Conservation (phyloP, 2,888 invertebrate species). For the Aquatica leii region DNA sequence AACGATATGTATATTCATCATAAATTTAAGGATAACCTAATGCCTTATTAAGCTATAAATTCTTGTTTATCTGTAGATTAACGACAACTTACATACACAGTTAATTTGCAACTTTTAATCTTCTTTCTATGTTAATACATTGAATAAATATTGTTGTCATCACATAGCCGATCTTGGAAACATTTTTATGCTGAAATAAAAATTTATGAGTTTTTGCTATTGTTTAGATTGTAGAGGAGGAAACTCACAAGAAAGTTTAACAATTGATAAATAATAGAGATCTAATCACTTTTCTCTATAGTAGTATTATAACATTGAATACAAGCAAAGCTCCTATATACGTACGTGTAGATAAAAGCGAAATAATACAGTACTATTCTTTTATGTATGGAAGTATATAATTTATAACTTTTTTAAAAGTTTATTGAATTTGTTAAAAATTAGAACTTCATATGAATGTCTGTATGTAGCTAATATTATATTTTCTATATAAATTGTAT, state of each 20-base stretch:
- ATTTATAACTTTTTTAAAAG: neutral
- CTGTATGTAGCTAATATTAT: neutral
- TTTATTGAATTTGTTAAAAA: neutral
- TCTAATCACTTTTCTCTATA: too few species aligned
- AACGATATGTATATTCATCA: slow-evolving; percentile 8
- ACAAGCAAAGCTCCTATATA: too few species aligned
- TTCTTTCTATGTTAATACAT: slow-evolving; percentile 18
- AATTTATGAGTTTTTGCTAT: neutral
- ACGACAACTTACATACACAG: slow-evolving; percentile 16
- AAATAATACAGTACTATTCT: neutral
- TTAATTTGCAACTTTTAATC: slow-evolving; percentile 20
- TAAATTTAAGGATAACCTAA: slow-evolving; percentile 15
- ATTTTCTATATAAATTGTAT: slow-evolving; percentile 14
- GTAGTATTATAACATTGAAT: too few species aligned
- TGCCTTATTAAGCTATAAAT: slow-evolving; percentile 19
- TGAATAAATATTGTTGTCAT: slow-evolving; percentile 19
- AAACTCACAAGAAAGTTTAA: too few species aligned
- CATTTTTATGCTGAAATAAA: slow-evolving; percentile 2
- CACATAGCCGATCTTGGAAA: slow-evolving; percentile 11
- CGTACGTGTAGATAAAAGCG: neutral
- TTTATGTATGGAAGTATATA: neutral
- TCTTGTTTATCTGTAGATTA: slow-evolving; percentile 21
- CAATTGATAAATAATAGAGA: too few species aligned
- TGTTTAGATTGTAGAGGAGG: neutral
- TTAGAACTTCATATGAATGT: neutral